A percentile compares a stretch with the other conserved stretches of the same genome.
phyloP scores from a whole-genome alignment of 2,113 vertebrate genomes.

The Ia io region DNA sequence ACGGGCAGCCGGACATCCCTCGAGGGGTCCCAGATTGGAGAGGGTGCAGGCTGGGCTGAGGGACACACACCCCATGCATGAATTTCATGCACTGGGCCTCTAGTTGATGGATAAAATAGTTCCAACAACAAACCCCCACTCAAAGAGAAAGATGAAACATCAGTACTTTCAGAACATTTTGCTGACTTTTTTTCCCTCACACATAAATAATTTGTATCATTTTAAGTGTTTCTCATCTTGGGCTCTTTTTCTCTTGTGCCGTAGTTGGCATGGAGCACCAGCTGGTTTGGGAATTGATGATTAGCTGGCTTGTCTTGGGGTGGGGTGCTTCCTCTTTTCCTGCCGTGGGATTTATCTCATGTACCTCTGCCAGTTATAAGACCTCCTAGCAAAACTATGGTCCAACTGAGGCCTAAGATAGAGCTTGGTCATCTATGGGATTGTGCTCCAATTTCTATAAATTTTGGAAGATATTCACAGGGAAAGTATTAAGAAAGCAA shows the following conservation, averaged over 20 bases:
- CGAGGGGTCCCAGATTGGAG: too few species aligned
- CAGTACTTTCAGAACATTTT: background rate
- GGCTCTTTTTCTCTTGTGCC: background rate
- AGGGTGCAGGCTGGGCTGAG: too few species aligned
- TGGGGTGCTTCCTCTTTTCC: background rate
- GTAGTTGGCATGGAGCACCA: background rate
- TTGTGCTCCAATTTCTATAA: background rate
- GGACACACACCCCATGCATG: too few species aligned
- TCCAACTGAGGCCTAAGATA: background rate
- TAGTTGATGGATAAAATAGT: background rate
- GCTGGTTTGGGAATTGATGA: background rate
- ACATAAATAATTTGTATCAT: background rate
- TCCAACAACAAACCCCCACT: background rate
- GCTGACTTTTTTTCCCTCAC: background rate
- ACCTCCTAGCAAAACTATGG: background rate
- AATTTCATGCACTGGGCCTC: too few species aligned
- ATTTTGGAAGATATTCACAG: background rate
- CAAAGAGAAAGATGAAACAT: background rate
- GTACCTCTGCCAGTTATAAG: background rate
- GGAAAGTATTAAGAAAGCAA: background rate
- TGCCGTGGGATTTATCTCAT: background rate
- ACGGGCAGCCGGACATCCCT: too few species aligned
- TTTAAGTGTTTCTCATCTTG: background rate
- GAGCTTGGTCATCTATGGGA: background rate
- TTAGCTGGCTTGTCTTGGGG: background rate